These are phyloP conservation scores for Drosophila setifemur DNA, from an alignment of 1,140 invertebrate genomes.

Conservation along the genomic window DNA sequence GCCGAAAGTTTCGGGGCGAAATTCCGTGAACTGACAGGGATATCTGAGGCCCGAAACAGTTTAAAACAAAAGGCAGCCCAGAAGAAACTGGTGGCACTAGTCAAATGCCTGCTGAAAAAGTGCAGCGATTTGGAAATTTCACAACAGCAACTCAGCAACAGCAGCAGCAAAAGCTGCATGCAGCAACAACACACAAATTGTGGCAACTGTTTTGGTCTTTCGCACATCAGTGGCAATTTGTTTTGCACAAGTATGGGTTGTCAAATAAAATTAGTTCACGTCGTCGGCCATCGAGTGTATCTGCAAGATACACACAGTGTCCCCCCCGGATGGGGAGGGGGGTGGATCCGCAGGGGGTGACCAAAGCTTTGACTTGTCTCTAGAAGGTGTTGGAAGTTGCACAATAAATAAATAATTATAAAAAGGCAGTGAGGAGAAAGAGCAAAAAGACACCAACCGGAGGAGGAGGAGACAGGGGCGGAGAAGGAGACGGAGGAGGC, in stretches of 20 bases:
- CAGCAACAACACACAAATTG: slow-evolving; percentile 35
- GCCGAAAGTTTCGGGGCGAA: slow-evolving; percentile 24
- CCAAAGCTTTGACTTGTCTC: slow-evolving; percentile 78
- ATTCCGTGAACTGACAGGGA: slow-evolving; percentile 68
- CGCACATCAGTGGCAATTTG: slow-evolving; percentile 82
- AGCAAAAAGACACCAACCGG: slow-evolving; percentile 4
- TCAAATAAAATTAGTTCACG: slow-evolving; percentile 82
- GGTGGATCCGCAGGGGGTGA: background rate
- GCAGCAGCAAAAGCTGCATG: slow-evolving; percentile 7
- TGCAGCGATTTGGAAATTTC: slow-evolving; percentile 82
- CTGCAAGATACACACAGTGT: slow-evolving; percentile 35
- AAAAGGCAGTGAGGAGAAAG: slow-evolving; percentile 31
- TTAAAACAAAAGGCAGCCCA: slow-evolving; percentile 33
- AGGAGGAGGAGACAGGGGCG: background rate
- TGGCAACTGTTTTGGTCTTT: slow-evolving; percentile 78
- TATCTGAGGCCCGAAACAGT: slow-evolving; percentile 36
- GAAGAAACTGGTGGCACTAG: slow-evolving; percentile 44
- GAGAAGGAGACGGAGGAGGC: background rate
- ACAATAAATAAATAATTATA: slow-evolving; percentile 82
- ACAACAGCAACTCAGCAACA: slow-evolving; percentile 56
- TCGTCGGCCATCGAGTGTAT: slow-evolving; percentile 61
- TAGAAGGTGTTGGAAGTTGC: slow-evolving; percentile 82
- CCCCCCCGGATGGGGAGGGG: background rate
- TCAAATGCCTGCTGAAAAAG: slow-evolving; percentile 55
- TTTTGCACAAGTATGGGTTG: slow-evolving; percentile 82